A percentile compares a stretch with the other conserved stretches of the same genome.
Evolutionary conservation across 1,140 invertebrate genomes (phyloP).

Genomic region (Brachionus calyciflorus): DNA sequence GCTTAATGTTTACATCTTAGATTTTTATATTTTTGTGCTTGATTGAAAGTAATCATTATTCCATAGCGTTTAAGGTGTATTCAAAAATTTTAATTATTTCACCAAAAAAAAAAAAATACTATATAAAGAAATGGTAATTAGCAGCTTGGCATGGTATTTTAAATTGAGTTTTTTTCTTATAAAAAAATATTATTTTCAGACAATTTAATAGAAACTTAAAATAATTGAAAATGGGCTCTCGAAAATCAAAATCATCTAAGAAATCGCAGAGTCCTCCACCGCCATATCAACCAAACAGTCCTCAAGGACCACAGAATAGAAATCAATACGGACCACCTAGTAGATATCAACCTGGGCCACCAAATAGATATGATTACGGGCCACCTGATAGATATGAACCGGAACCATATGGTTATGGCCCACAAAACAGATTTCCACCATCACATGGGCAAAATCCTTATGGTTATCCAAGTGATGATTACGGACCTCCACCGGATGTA

Average conservation of each 20-base stretch:
- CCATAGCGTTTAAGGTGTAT: too few species aligned
- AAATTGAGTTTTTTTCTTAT: not conserved
- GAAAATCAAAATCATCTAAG: not conserved
- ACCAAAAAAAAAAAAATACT: too few species aligned
- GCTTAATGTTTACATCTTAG: too few species aligned
- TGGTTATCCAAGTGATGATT: not conserved
- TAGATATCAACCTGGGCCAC: not conserved
- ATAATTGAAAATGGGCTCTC: not conserved
- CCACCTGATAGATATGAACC: too few species aligned
- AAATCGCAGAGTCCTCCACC: not conserved
- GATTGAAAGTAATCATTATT: too few species aligned
- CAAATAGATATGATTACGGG: too few species aligned
- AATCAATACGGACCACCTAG: not conserved
- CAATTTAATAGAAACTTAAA: not conserved
- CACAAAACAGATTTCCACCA: not conserved
- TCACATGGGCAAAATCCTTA: not conserved
- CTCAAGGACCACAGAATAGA: too few species aligned
- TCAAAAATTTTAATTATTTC: too few species aligned
- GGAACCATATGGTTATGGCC: not conserved
- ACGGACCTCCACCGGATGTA: conserved; percentile 9
- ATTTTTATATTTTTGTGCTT: too few species aligned
- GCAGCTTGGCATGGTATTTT: too few species aligned
- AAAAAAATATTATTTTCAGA: not conserved
- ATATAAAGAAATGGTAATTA: too few species aligned
- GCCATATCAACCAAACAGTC: too few species aligned